phyloP scores from a whole-genome alignment of 2,888 invertebrate genomes.

The Ectobius pallidus region DNA sequence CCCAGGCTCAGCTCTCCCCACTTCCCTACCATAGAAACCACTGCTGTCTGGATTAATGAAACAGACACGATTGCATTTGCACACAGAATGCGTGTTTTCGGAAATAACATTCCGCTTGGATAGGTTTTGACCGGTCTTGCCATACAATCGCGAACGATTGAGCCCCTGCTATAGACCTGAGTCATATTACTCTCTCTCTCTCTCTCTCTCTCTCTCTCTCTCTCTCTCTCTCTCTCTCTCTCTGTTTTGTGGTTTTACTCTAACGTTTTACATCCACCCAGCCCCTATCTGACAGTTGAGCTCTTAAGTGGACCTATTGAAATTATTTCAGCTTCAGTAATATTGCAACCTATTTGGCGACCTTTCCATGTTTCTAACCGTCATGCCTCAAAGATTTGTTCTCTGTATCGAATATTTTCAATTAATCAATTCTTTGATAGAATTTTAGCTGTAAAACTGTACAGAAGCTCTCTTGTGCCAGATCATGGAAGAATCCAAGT shows the following conservation, averaged over 20 bases:
- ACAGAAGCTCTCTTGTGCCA: background rate
- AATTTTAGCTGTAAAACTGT: too few species aligned
- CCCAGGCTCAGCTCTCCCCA: background rate
- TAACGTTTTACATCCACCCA: background rate
- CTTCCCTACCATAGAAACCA: constrained; percentile 21
- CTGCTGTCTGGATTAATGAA: constrained; percentile 36
- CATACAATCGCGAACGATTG: constrained; percentile 4
- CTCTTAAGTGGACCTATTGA: constrained; percentile 4
- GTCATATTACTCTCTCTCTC: too few species aligned
- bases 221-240: background rate
- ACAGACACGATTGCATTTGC: constrained; percentile 38
- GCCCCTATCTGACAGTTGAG: background rate
- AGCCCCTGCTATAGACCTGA: background rate
- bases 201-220: background rate
- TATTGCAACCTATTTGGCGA: background rate
- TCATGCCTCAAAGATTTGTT: background rate
- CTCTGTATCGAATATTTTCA: background rate
- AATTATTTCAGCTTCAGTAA: background rate
- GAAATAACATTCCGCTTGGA: constrained; percentile 41
- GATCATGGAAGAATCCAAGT: background rate
- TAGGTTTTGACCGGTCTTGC: constrained; percentile 22
- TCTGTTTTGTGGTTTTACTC: constrained; percentile 1
- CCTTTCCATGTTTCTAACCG: background rate
- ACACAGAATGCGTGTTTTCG: constrained; percentile 40
- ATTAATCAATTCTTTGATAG: too few species aligned